phyloP scores from a whole-genome alignment of 2,113 vertebrate genomes.

The pig (Sus scrofa) region DNA sequence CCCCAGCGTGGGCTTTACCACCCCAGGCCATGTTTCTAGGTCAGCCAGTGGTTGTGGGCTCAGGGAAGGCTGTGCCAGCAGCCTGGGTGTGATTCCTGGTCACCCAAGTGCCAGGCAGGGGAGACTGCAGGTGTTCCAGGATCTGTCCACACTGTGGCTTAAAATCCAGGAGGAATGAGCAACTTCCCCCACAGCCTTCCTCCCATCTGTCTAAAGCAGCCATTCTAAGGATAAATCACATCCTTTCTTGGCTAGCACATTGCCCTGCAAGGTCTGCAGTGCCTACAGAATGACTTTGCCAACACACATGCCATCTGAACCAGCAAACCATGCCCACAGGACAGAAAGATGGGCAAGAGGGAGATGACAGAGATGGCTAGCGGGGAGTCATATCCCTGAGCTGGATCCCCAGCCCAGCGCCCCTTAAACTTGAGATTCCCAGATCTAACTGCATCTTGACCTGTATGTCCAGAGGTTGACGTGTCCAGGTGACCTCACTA shows the following conservation, averaged over 20 bases:
- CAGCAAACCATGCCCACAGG: neutral
- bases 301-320: neutral
- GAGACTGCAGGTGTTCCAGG: too few species aligned
- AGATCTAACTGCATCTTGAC: neutral
- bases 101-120: neutral
- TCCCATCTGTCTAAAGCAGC: neutral
- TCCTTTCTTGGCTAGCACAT: neutral
- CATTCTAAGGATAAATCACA: neutral
- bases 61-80: neutral
- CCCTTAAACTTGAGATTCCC: neutral
- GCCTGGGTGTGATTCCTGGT: accelerated
- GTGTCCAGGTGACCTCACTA: accelerated
- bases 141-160: neutral
- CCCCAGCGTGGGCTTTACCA: too few species aligned
- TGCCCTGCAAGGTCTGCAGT: neutral
- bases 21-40: neutral
- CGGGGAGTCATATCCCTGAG: neutral
- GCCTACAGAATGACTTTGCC: neutral
- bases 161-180: neutral
- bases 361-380: neutral
- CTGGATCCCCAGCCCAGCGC: neutral
- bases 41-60: neutral
- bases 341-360: neutral
- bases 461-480: neutral
- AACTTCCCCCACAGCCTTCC: neutral